phyloP scores from a whole-genome alignment of 2,888 invertebrate genomes.

The Scelioninae gen. 2 region DNA sequence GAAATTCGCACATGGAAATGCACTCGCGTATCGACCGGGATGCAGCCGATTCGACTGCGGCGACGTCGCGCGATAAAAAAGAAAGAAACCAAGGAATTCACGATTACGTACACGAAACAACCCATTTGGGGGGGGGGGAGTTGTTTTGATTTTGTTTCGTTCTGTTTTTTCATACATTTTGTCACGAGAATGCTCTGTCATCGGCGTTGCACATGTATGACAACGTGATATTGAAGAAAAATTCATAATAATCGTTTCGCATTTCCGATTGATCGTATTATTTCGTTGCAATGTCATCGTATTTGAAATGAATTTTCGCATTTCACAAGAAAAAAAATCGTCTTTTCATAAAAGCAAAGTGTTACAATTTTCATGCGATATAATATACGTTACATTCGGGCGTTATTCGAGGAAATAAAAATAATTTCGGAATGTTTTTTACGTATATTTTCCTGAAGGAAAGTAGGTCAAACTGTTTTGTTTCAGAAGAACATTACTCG shows the following conservation, averaged over 20 bases:
- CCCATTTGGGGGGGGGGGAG: too few relatives aligned
- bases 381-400: conserved; percentile 20
- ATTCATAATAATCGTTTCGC: conserved; percentile 21
- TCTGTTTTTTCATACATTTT: too few relatives aligned
- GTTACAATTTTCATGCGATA: conserved; percentile 31
- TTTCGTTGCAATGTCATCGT: conserved; percentile 9
- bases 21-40: conserved; percentile 61
- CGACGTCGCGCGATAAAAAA: conserved; percentile 33
- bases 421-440: conserved; percentile 15
- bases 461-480: conserved; percentile 13
- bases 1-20: conserved; percentile 65
- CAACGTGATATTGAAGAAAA: too few relatives aligned
- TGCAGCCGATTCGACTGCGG: conserved; percentile 37
- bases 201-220: too few relatives aligned
- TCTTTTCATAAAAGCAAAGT: conserved; percentile 18
- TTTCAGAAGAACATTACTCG: conserved; percentile 22
- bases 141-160: too few relatives aligned
- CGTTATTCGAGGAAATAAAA: conserved; percentile 20
- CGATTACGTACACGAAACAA: too few relatives aligned
- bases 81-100: conserved; percentile 23
- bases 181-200: too few relatives aligned
- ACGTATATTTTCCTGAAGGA: conserved; percentile 16
- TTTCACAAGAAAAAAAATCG: background rate
- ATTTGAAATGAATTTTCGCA: conserved; percentile 12
- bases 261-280: conserved; percentile 3